Evolutionary conservation across 2,113 vertebrate species (phyloP).

Genomic region (Periophthalmodon schlosseri): DNA sequence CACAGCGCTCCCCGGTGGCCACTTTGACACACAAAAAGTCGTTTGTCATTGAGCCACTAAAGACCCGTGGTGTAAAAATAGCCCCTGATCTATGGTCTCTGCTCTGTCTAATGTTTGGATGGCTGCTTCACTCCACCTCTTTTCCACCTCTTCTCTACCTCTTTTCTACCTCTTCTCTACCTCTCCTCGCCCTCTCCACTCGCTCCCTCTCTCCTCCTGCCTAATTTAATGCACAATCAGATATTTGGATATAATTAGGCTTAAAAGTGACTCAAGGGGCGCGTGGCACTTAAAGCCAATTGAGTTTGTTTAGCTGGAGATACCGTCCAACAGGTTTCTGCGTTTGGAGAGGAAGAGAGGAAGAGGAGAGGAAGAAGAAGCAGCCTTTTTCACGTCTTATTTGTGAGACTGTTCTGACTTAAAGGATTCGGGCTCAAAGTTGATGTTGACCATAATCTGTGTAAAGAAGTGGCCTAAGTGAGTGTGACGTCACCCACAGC

Average conservation of each 20-base stretch:
- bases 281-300: slow-evolving; percentile 60
- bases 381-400: slow-evolving; percentile 7
- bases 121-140: neutral
- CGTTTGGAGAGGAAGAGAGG: slow-evolving; percentile 18
- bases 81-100: slow-evolving; percentile 55
- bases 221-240: slow-evolving; percentile 49
- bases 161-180: neutral
- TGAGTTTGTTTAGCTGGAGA: slow-evolving; percentile 43
- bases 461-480: too few species aligned
- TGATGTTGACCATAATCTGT: neutral
- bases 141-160: too few species aligned
- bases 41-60: slow-evolving; percentile 60
- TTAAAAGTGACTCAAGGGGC: slow-evolving; percentile 47
- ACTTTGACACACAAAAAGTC: slow-evolving; percentile 54
- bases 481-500: too few species aligned
- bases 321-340: slow-evolving; percentile 26
- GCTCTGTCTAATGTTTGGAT: slow-evolving; percentile 19
- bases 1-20: slow-evolving; percentile 49
- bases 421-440: too few species aligned
- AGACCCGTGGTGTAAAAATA: slow-evolving; percentile 63
- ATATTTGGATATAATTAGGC: slow-evolving; percentile 59
- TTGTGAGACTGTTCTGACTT: neutral
- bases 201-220: slow-evolving; percentile 12
- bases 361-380: slow-evolving; percentile 11
- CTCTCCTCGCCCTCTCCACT: neutral